Percentiles rank a stretch among this genome's conserved stretches.
phyloP scores from a whole-genome alignment of 2,797 vertebrate genomes.

The Sylvia borin region DNA sequence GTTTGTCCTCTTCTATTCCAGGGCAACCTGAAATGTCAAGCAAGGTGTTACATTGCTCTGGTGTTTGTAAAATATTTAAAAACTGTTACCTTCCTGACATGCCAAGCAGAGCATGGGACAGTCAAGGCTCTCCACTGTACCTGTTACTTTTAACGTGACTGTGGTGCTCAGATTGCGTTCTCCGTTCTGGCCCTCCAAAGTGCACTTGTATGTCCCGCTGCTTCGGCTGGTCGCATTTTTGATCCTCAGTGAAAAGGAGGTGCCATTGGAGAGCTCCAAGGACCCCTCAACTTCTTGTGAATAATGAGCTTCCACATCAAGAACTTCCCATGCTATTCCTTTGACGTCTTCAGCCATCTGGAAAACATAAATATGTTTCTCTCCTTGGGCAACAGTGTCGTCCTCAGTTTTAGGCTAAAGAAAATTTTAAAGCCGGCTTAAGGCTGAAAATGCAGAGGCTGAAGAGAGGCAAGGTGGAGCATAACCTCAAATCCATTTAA shows the following conservation, averaged over 20 bases:
- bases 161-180: conserved; percentile 53
- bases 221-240: conserved; percentile 21
- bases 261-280: neutral
- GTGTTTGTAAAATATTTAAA: neutral
- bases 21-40: conserved; percentile 69
- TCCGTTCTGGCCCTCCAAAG: neutral
- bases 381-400: neutral
- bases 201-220: conserved; percentile 70
- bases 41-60: neutral
- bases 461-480: accelerated
- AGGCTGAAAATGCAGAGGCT: neutral
- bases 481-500: neutral
- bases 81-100: neutral
- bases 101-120: accelerated
- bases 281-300: neutral
- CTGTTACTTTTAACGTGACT: conserved; percentile 69
- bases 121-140: conserved; percentile 26
- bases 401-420: neutral
- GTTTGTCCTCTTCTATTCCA: conserved; percentile 34
- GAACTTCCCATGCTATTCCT: neutral
- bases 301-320: neutral
- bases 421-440: neutral
- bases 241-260: conserved; percentile 68
- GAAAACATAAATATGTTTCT: neutral
- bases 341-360: conserved; percentile 33